Conservation (phyloP, 2,888 invertebrate species). For the Drosophila histrio region DNA sequence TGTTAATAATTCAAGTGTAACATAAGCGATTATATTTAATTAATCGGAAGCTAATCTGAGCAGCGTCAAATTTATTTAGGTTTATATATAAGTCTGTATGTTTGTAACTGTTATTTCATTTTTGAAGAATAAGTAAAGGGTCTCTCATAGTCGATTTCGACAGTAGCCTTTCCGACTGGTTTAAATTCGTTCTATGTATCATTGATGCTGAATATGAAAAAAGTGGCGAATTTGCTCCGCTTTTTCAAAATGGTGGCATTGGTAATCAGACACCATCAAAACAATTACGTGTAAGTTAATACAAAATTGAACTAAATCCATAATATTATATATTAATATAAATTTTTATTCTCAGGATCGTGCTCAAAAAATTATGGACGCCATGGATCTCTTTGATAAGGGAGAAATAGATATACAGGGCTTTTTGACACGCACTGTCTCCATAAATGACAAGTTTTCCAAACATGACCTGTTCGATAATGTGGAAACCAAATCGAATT, state of each 20-base stretch:
- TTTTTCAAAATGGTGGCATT: neutral
- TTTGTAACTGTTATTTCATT: no score
- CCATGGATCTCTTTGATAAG: neutral
- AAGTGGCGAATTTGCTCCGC: no score
- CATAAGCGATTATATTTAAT: no score
- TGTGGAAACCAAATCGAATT: neutral
- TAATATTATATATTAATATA: no score
- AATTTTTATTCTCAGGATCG: neutral
- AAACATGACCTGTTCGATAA: neutral
- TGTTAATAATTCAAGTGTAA: no score
- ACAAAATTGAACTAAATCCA: no score
- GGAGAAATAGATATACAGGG: neutral
- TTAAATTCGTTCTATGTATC: slow-evolving; percentile 10
- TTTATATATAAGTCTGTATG: no score
- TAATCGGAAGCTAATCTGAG: no score
- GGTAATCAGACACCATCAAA: neutral
- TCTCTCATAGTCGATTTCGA: no score
- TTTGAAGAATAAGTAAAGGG: no score
- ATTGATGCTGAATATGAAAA: neutral
- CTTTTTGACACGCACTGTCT: neutral
- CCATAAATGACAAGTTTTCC: neutral
- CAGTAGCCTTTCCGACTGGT: no score
- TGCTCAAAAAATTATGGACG: neutral
- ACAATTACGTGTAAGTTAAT: neutral
- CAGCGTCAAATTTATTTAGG: no score